Evolutionary conservation across 2,888 invertebrate species (phyloP), one percentile per base, ranked within the genome.

Genomic region (Copidosoma aretas): DNA sequence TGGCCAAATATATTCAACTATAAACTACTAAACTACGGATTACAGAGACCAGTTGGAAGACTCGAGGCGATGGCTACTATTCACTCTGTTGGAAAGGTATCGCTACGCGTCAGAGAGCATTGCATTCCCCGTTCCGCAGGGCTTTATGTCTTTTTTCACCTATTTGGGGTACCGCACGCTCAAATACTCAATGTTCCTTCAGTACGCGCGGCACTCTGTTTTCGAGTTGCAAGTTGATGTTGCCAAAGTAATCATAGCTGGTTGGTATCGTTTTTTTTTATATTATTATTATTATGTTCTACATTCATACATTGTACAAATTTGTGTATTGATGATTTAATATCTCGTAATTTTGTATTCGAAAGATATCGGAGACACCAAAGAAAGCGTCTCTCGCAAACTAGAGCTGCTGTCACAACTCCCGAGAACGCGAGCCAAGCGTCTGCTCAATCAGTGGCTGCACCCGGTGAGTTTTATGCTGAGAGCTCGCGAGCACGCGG

Each of bases 161-260:
- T 94, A 93, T 83, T 87, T 95, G 64, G 95, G 93, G 1, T 93
- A 93, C 84, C 87, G 91, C 75, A 90, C 92, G 25, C 85, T 95
- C 73, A 88, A 89, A 39, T 93, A 91, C 83, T 88, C 91, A 73
- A 89, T 91, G 81, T 95, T 95, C 83, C 83, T 93, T 76, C 94
- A 94, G 83, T 94, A 94, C 82, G 91, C 94, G 67, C 90, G 91
- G 75, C 87, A 91, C 76, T 91, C 93, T 80, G 93, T 94, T 54
- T 91, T 95, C 76, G 93, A 94, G 79, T 84, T 95, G 73, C 95
- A 94, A 85, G 91, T 94, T 32, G 94, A 94, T 79, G 93, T 94
- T 1, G 91, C 93, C 86, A 94, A 94, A 86, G 88, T 90, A 53
- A 93, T 94, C 72, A 89, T 94, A 82, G 89, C 90, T 75, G 91